Evolutionary conservation across 2,113 vertebrate genomes (phyloP).

Genomic region (Deroptyus accipitrinus): DNA sequence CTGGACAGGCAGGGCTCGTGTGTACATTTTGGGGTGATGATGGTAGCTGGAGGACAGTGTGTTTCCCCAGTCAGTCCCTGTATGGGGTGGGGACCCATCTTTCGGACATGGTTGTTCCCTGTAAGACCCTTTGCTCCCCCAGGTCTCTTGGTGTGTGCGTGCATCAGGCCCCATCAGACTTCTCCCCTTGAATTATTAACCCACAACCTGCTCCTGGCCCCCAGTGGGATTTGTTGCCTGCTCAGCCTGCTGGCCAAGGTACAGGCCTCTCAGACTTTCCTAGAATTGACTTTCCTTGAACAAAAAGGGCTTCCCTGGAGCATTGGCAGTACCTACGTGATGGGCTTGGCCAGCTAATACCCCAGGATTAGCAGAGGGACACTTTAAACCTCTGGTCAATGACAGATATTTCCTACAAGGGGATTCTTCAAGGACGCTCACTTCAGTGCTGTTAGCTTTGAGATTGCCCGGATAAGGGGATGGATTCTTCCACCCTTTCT

Average conservation of each 20-base stretch:
- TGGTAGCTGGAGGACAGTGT: background rate
- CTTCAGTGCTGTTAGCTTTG: slow-evolving; percentile 15
- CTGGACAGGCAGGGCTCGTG: background rate
- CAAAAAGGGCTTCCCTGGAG: slow-evolving; percentile 21
- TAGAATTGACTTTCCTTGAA: slow-evolving; percentile 54
- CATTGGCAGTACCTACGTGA: slow-evolving; percentile 12
- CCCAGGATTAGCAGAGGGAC: slow-evolving; percentile 33
- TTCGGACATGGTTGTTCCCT: background rate
- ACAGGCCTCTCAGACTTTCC: slow-evolving; percentile 39
- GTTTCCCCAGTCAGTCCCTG: background rate
- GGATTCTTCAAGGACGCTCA: slow-evolving; percentile 2
- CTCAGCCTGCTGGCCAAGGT: slow-evolving; percentile 46
- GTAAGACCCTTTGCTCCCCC: background rate
- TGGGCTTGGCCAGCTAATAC: slow-evolving; percentile 43
- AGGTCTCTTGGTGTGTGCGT: fast-evolving
- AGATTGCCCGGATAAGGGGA: slow-evolving; percentile 17
- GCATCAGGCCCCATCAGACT: background rate
- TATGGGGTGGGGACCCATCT: background rate
- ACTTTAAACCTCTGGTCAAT: slow-evolving; percentile 39
- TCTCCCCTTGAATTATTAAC: slow-evolving; percentile 66
- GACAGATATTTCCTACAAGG: background rate
- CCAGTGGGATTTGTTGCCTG: slow-evolving; percentile 9
- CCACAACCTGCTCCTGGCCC: slow-evolving; percentile 49
- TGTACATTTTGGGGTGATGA: background rate
- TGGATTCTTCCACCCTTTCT: background rate